Evolutionary conservation across 2,113 vertebrate genomes (phyloP), one percentile per base, ranked within the genome.

Genomic region (Leucopsar rothschildi): DNA sequence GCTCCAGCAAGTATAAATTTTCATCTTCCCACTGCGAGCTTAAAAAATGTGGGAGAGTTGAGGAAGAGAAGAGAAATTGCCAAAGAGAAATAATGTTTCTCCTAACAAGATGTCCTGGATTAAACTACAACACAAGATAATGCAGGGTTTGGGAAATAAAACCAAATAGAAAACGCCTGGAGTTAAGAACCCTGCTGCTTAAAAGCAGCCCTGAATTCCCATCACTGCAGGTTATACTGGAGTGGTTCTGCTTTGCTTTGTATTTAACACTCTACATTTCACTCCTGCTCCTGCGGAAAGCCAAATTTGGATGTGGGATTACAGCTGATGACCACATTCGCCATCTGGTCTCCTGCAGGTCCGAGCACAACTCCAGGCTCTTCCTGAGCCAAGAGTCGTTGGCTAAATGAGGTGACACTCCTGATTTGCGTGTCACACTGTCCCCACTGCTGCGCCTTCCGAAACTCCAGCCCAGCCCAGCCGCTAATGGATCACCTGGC

Each of bases 171-270:
- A 95, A 96, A 89, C 9, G 87, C 94, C 93, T 90, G 82, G 79
- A 95, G 93, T 96, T 95, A 96, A 90, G 94, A 96, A 94, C 88
- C 94, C 94, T 64, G 93, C 95, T 96, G 93, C 93, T 96, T 96
- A 96, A 97, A 95, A 95, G 95, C 96, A 92, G 93, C 90, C 33
- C 92, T 93, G 96, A 96, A 93, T 95, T 96, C 96, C 94, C 94
- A 82, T 93, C 94, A 88, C 93, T 90, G 93, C 94, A 86, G 88
- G 94, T 96, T 88, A 64, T 33, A 88, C 90, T 96, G 90, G 88
- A 92, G 82, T 10, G 63, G 95, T 97, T 97, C 94, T 95, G 96
- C 95, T 94, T 81, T 96, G 95, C 79, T 93, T 96, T 96, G 94
- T 96, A 92, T 93, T 97, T 97, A 96, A 96, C 93, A 92, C 83